Evolutionary conservation across 2,888 invertebrate genomes (phyloP).

Genomic region (Cetonia aurata): DNA sequence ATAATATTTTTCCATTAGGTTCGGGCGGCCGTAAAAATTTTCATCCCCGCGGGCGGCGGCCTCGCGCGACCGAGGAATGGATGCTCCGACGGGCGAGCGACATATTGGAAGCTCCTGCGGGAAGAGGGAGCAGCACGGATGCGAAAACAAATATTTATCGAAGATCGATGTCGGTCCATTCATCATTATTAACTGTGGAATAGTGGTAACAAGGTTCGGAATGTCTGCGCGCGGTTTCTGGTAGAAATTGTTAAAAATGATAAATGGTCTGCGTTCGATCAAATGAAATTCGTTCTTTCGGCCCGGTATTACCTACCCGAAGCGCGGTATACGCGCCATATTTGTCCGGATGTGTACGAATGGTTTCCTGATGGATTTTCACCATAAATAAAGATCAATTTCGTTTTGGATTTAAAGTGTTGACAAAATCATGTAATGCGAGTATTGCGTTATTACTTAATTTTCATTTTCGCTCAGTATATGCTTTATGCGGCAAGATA

Average conservation of each 20-base stretch:
- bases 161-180: constrained; percentile 39
- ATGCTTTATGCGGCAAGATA: too few relatives aligned
- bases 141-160: constrained; percentile 36
- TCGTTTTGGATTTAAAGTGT: neutral
- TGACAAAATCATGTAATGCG: too few relatives aligned
- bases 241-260: constrained; percentile 39
- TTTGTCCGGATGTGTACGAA: neutral
- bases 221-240: constrained; percentile 23
- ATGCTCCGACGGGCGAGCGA: neutral
- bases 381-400: constrained; percentile 8
- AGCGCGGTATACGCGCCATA: constrained; percentile 2
- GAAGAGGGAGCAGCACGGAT: constrained; percentile 1
- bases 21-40: constrained; percentile 14
- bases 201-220: constrained; percentile 28
- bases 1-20: constrained; percentile 33
- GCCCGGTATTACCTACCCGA: neutral
- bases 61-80: neutral
- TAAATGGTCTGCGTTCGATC: constrained; percentile 28
- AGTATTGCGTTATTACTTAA: too few relatives aligned
- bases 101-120: neutral
- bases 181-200: constrained; percentile 38
- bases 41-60: neutral
- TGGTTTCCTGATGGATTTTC: constrained; percentile 2
- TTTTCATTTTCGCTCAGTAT: too few relatives aligned
- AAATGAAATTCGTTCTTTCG: constrained; percentile 20